Evolutionary conservation across 92 coral and sea anemone genomes (phyloP), one percentile per base, ranked within the genome.

Genomic region (Epizoanthus stellaris): DNA sequence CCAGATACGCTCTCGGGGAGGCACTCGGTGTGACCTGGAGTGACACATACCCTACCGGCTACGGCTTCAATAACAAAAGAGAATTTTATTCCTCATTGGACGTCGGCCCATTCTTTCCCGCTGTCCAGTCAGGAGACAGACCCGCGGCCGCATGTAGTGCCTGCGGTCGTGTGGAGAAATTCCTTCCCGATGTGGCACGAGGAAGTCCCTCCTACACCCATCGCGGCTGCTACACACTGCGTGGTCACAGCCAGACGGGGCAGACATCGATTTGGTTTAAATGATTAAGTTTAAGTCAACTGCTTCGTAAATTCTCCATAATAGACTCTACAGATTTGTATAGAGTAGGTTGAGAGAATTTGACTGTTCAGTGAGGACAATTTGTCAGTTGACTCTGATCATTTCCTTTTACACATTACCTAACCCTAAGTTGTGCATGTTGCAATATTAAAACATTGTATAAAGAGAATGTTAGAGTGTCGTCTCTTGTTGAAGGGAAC

Each of bases 261-360:
- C 99, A 96, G 80, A 96, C 95, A 21, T 94, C 99, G 40, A 93
- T 96, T 56, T 96, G 99, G 99, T 96, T 96, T 84, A 96, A 96
- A 86, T 94, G 14, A 52, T 1, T 52, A 2, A 52, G 13, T 52
- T 52, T 52, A 9, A 52, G 56, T 52, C 56, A 10, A 10, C 13
- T 52, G 56, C 56, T 52, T 52, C 56, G 15, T 52, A 52, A 52
- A 9, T 52, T 52, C 56, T 52, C 56, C 56, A 12, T 52, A 9
- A 2, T 52, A 52, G 56, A 9, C 14, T 9, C 10, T 52, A 52
- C 1, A 45, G 52, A 45, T 10, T 45, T 45, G 52, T 45, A 45
- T 45, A 45, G 3, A 52, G 12, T 52, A 13, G 14, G 15, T 52
- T 3, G 14, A 52, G 2, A 52, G 56, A 52, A 52, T 11, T 52